A percentile compares a stretch with the other conserved stretches of the same genome.
These are phyloP conservation scores for Galbula dea DNA, from an alignment of 2,113 vertebrate genomes.

Conservation along the genomic window DNA sequence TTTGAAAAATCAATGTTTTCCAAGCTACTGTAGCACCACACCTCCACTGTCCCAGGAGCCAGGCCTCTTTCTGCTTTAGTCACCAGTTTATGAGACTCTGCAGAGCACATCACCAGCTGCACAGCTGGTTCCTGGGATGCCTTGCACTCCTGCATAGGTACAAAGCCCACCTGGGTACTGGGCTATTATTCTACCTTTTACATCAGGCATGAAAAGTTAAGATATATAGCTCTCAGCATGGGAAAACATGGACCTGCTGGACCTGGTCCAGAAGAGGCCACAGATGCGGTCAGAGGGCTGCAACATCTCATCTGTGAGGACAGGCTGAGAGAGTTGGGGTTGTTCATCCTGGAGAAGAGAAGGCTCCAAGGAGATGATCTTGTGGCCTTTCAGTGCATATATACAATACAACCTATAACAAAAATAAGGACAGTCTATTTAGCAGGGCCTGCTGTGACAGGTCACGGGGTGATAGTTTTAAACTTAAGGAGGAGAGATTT, in stretches of 20 bases:
- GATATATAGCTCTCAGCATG: neutral
- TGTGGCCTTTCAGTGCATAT: neutral
- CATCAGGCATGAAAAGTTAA: neutral
- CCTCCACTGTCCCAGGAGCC: slow-evolving; percentile 62
- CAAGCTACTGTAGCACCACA: slow-evolving; percentile 61
- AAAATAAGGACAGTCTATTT: neutral
- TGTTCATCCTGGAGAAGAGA: neutral
- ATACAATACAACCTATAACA: neutral
- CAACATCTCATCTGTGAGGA: neutral
- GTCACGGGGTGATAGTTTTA: neutral
- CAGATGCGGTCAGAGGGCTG: neutral
- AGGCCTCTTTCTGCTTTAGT: slow-evolving; percentile 50
- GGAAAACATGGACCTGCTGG: neutral
- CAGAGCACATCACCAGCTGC: neutral
- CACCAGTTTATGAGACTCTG: slow-evolving; percentile 54
- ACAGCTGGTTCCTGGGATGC: neutral
- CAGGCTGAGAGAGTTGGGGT: neutral
- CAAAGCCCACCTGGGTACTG: neutral
- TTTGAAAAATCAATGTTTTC: slow-evolving; percentile 75
- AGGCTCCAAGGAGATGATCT: neutral
- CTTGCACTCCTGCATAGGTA: neutral
- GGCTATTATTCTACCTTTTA: neutral
- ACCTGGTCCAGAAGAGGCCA: neutral
- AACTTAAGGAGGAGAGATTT: neutral
- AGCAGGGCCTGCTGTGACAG: neutral